Base-by-base conservation (phyloP, 2,797 vertebrate species). In the Myotis myotis region DNA sequence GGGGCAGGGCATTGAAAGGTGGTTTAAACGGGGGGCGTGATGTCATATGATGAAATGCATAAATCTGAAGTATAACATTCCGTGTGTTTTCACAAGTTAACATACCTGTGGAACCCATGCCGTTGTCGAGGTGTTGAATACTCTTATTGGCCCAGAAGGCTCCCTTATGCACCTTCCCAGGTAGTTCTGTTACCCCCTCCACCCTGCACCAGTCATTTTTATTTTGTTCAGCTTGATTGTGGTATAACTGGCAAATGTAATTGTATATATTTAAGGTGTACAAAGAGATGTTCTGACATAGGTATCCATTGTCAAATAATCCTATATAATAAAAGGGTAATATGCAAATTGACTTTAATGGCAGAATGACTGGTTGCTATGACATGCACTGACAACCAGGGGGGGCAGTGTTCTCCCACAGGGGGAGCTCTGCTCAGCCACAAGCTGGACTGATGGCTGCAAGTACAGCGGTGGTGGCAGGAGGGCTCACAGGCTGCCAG, bases 171-270 rank as follows among this genome's bases (percentile, higher is more conserved):
- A 7, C 10, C 28, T 78, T 75, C 3, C 4, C 22, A 28, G 66
- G 22, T 20, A 68, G 70, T 47, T 28, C 33, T 28, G 20, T 22
- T 1, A 12, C 2, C 0, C 3, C 5, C 16, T 30, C 19, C 3
- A 2, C 2, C 25, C 2, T 4, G 25, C 2, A 41, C 16, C 17
- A 5, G 5, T 6, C 0, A 5, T 30, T 91, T 33, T 25, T 13
- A 36, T 55, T 33, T 41, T 41, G 49, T 84, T 74, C 30, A 49
- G 30, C 33, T 76, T 82, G 33, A 51, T 1, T 28, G 38, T 38
- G n/a, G n/a, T 66, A 17, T 23, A 53, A 47, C 5, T 47, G 44
- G 75, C 23, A 72, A 87, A 80, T 17, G 23, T 22, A 25, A 36
- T n/a, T 30, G 20, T 8, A 11, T 41, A n/a, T 75, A 22, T 75